Evolutionary conservation across 1,140 invertebrate genomes (phyloP).

Genomic region (Centruroides sculpturatus): DNA sequence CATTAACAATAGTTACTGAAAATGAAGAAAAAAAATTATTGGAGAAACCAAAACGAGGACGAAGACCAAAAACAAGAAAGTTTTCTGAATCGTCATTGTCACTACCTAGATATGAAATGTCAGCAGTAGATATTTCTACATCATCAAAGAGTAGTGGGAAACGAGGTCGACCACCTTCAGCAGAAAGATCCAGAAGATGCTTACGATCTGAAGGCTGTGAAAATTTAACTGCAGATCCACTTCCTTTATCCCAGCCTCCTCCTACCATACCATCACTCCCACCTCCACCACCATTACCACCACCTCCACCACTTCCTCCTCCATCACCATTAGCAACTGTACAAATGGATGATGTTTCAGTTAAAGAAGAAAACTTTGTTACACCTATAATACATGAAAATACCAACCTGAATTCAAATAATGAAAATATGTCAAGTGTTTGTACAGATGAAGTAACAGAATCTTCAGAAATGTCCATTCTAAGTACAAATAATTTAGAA

Average conservation of each 20-base stretch:
- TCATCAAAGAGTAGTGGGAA: neutral
- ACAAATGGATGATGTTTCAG: no score
- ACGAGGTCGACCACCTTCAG: constrained; percentile 3
- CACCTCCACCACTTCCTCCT: constrained; percentile 2
- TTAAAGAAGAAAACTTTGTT: no score
- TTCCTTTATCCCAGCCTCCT: no score
- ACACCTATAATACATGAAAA: neutral
- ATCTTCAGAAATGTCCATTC: no score
- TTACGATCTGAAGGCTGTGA: constrained; percentile 8
- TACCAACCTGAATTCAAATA: neutral
- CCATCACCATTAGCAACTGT: neutral
- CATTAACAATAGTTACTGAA: neutral
- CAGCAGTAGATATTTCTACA: neutral
- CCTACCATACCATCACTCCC: neutral
- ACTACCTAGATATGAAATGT: neutral
- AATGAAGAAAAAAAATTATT: constrained; percentile 2
- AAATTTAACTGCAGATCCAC: no score
- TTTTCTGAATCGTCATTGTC: constrained; percentile 9
- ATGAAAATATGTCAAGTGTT: neutral
- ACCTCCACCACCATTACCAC: neutral
- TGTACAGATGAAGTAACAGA: no score
- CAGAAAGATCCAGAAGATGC: constrained; percentile 9
- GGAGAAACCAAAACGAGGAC: constrained; percentile 15
- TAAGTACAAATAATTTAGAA: neutral
- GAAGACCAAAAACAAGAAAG: constrained; percentile 19